Evolutionary conservation across 2,888 invertebrate species (phyloP).

Genomic region (Tinea semifulvella): DNA sequence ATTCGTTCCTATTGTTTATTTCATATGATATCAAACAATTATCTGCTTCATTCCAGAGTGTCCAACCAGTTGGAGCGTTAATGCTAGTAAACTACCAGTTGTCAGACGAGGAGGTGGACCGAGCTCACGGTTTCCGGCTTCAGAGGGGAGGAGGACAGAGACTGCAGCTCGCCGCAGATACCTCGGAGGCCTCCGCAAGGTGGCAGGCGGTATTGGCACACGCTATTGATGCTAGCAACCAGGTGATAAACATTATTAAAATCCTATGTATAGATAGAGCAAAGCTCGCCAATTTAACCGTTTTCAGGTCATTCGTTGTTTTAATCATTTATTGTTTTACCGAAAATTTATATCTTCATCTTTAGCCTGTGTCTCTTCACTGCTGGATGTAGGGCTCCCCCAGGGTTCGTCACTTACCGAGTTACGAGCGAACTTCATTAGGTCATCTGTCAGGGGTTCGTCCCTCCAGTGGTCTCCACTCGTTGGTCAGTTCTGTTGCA

Average conservation of each 20-base stretch:
- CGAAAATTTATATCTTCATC: too few relatives aligned
- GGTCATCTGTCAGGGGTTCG: too few relatives aligned
- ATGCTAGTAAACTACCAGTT: slow-evolving; percentile 86
- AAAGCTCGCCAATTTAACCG: too few relatives aligned
- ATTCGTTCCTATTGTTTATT: slow-evolving; percentile 16
- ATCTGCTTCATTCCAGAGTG: slow-evolving; percentile 79
- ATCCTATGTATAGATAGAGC: too few relatives aligned
- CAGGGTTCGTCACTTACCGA: too few relatives aligned
- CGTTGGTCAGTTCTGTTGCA: too few relatives aligned
- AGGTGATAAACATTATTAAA: slow-evolving; percentile 44
- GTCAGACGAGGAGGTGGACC: slow-evolving; percentile 70
- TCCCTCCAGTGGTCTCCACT: too few relatives aligned
- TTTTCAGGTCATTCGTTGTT: too few relatives aligned
- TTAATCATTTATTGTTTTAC: too few relatives aligned
- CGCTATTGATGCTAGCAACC: slow-evolving; percentile 78
- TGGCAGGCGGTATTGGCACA: slow-evolving; percentile 83
- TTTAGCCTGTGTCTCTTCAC: too few relatives aligned
- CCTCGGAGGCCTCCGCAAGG: slow-evolving; percentile 73
- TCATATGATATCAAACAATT: slow-evolving; percentile 15
- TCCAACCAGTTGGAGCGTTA: slow-evolving; percentile 89
- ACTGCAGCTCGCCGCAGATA: slow-evolving; percentile 83
- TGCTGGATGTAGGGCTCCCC: too few relatives aligned
- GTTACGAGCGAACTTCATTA: too few relatives aligned
- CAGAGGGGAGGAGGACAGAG: slow-evolving; percentile 76
- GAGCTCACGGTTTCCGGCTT: slow-evolving; percentile 75